These are phyloP conservation scores for Actias luna DNA, from an alignment of 2,888 invertebrate species.

Conservation along the genomic window DNA sequence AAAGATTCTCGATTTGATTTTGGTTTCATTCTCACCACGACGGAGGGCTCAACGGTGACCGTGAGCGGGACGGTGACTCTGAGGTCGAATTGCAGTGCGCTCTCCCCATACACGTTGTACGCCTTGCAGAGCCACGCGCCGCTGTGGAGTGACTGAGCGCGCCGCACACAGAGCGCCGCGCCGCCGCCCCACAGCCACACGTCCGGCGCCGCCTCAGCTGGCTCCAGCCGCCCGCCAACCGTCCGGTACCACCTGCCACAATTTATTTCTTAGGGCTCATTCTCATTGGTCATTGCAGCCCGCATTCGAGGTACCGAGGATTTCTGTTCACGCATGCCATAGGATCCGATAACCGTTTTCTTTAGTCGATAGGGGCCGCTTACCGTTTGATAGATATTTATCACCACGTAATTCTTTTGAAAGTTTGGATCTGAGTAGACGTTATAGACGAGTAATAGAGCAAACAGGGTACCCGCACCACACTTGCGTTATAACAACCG, in stretches of 20 bases:
- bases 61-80: constrained; percentile 83
- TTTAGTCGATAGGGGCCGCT: too few relatives aligned
- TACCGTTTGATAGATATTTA: too few relatives aligned
- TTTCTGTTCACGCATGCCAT: too few relatives aligned
- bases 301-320: too few relatives aligned
- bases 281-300: too few relatives aligned
- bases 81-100: constrained; percentile 83
- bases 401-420: too few relatives aligned
- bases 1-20: too few relatives aligned
- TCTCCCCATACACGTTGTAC: constrained; percentile 85
- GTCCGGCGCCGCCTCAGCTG: constrained; percentile 46
- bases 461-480: too few relatives aligned
- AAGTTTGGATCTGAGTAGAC: too few relatives aligned
- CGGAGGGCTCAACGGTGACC: constrained; percentile 80
- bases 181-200: constrained; percentile 86
- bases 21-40: constrained; percentile 29
- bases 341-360: too few relatives aligned
- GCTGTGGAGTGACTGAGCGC: constrained; percentile 81
- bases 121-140: constrained; percentile 88
- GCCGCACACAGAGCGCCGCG: constrained; percentile 85
- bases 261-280: background rate
- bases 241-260: constrained; percentile 79
- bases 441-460: too few relatives aligned
- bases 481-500: too few relatives aligned
- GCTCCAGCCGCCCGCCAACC: constrained; percentile 74